A percentile compares a stretch with the other conserved stretches of the same genome.
Evolutionary conservation across 2,888 invertebrate species (phyloP).

Genomic region (Aethes cnicana): DNA sequence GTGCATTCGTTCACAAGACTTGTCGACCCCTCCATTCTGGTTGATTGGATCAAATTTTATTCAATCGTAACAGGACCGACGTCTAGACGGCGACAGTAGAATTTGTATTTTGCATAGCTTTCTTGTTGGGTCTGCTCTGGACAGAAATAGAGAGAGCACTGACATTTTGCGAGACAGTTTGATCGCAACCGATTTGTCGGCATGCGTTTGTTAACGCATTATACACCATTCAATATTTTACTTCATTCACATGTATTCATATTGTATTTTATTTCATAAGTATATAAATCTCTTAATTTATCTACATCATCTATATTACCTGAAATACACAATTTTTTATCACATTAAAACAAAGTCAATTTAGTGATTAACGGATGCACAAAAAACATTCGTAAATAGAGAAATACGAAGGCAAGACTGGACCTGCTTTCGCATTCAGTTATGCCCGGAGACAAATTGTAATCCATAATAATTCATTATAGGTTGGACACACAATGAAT

Average conservation of each 20-base stretch:
- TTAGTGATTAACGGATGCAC: constrained; percentile 7
- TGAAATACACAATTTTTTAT: constrained; percentile 31
- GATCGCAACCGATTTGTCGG: constrained; percentile 66
- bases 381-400: constrained; percentile 24
- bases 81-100: constrained; percentile 78
- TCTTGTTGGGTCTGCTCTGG: constrained; percentile 71
- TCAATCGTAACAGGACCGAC: constrained; percentile 71
- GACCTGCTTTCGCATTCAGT: constrained; percentile 61
- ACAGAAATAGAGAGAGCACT: constrained; percentile 77
- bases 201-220: constrained; percentile 55
- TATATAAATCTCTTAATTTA: no score
- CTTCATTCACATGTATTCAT: constrained; percentile 11
- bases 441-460: constrained; percentile 63
- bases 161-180: constrained; percentile 67
- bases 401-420: constrained; percentile 57
- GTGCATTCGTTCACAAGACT: constrained; percentile 62
- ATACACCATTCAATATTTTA: constrained; percentile 40
- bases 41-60: constrained; percentile 81
- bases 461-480: constrained; percentile 76
- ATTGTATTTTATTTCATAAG: no score
- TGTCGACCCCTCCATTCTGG: constrained; percentile 68
- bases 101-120: constrained; percentile 77
- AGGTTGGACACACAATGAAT: constrained; percentile 76
- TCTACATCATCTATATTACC: no score
- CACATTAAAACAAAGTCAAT: constrained; percentile 21